A percentile compares a stretch with the other conserved stretches of the same genome.
phyloP scores from a whole-genome alignment of 1,140 invertebrate genomes.

The Helicoverpa zea region DNA sequence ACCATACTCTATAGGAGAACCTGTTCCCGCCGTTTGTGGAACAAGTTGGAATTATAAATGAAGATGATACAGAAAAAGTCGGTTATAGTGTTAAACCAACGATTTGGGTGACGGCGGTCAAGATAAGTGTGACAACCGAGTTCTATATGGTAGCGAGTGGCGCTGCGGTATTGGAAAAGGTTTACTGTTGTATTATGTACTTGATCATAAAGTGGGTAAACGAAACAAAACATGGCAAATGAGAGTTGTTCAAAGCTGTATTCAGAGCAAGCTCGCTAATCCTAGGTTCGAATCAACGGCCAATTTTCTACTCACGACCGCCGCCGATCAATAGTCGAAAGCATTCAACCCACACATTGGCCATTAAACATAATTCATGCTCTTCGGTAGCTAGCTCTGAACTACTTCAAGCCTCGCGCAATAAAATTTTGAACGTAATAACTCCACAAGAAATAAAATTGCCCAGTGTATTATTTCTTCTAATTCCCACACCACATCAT shows the following conservation, averaged over 20 bases:
- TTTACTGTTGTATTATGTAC: constrained; percentile 22
- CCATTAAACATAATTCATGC: constrained; percentile 33
- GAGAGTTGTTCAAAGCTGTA: background rate
- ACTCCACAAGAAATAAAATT: constrained; percentile 29
- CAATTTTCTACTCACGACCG: constrained; percentile 31
- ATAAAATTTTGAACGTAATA: constrained; percentile 39
- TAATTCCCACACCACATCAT: constrained; percentile 38
- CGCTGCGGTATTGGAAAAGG: constrained; percentile 11
- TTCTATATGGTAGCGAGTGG: constrained; percentile 11
- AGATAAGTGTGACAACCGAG: constrained; percentile 45
- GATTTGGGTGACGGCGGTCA: constrained; percentile 41
- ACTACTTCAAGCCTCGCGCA: constrained; percentile 21
- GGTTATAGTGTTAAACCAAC: constrained; percentile 56
- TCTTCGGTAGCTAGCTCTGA: constrained; percentile 4
- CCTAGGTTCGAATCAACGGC: background rate
- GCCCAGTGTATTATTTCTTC: constrained; percentile 21
- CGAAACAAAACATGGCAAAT: background rate
- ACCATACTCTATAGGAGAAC: constrained; percentile 50
- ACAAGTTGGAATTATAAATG: constrained; percentile 58
- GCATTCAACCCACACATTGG: constrained; percentile 14
- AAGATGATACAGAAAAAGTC: constrained; percentile 58
- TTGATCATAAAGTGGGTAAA: constrained; percentile 1
- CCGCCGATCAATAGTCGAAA: constrained; percentile 23
- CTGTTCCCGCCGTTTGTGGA: constrained; percentile 58
- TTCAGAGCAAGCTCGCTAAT: constrained; percentile 8